Evolutionary conservation across 2,797 vertebrate genomes (phyloP).

Genomic region (Sparidentex hasta): DNA sequence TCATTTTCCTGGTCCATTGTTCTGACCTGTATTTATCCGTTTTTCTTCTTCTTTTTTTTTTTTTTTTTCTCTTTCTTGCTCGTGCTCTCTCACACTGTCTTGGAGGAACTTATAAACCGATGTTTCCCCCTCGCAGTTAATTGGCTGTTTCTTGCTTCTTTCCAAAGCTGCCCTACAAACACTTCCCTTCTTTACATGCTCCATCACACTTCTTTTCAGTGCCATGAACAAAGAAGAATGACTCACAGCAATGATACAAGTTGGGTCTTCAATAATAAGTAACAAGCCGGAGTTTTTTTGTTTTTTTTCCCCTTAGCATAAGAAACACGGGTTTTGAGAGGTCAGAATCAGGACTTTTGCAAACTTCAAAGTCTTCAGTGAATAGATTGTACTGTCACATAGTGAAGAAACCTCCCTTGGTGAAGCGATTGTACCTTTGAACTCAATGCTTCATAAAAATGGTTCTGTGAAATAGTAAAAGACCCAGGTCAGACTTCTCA

Average conservation of each 20-base stretch:
- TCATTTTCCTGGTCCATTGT: not conserved
- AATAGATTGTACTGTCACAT: constrained; percentile 65
- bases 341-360: constrained; percentile 48
- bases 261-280: constrained; percentile 16
- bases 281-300: not conserved
- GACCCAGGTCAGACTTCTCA: constrained; percentile 62
- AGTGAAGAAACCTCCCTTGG: constrained; percentile 34
- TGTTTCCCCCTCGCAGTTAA: constrained; percentile 30
- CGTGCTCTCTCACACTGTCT: not conserved
- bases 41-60: not conserved
- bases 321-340: constrained; percentile 15
- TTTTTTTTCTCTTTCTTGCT: not conserved
- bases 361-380: constrained; percentile 50
- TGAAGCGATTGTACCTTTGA: constrained; percentile 60
- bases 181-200: constrained; percentile 44
- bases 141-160: constrained; percentile 45
- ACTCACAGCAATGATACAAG: constrained; percentile 28
- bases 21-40: not conserved
- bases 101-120: constrained; percentile 7
- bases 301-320: not conserved
- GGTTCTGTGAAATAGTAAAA: constrained; percentile 49
- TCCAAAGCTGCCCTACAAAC: constrained; percentile 39
- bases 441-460: constrained; percentile 59
- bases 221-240: constrained; percentile 39
- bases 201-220: constrained; percentile 34